These are phyloP conservation scores for Mythimna impura DNA, from an alignment of 2,888 invertebrate genomes.

Conservation along the genomic window DNA sequence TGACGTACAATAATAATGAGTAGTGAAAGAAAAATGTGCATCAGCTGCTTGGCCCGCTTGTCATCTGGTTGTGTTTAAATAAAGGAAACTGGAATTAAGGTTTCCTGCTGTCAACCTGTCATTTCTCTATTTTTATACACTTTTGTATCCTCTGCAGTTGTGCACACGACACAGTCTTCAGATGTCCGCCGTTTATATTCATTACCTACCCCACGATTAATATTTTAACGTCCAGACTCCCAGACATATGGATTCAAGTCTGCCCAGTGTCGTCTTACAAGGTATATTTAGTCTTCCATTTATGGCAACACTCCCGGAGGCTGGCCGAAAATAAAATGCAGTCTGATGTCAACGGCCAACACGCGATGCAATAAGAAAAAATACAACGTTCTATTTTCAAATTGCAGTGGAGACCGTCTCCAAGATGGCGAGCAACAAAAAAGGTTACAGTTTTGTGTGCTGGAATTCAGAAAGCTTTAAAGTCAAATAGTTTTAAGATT, in stretches of 20 bases:
- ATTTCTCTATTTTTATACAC: slow-evolving; percentile 47
- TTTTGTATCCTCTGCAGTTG: slow-evolving; percentile 44
- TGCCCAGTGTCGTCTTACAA: slow-evolving; percentile 70
- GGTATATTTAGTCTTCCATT: slow-evolving; percentile 75
- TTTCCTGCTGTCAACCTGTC: slow-evolving; percentile 52
- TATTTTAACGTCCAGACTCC: slow-evolving; percentile 48
- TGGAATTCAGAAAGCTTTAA: slow-evolving; percentile 56
- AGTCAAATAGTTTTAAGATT: slow-evolving; percentile 43
- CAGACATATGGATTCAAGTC: slow-evolving; percentile 50
- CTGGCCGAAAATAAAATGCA: slow-evolving; percentile 86
- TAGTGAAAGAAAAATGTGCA: slow-evolving; percentile 30
- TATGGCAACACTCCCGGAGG: slow-evolving; percentile 84
- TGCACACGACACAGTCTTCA: slow-evolving; percentile 32
- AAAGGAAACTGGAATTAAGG: slow-evolving; percentile 55
- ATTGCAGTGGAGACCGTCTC: slow-evolving; percentile 80
- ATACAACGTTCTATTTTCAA: slow-evolving; percentile 84
- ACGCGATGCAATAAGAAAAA: slow-evolving; percentile 85
- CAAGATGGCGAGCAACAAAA: slow-evolving; percentile 75
- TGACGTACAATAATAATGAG: neutral
- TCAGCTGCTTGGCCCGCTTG: slow-evolving; percentile 48
- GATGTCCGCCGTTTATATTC: slow-evolving; percentile 46
- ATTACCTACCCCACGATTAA: slow-evolving; percentile 58
- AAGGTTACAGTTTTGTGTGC: slow-evolving; percentile 73
- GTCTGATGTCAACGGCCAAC: slow-evolving; percentile 85
- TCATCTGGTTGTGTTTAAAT: slow-evolving; percentile 31